Percentiles rank a stretch among this genome's conserved stretches.
These are phyloP conservation scores for Catocala fraxini DNA, from an alignment of 2,888 invertebrate genomes.

Conservation along the genomic window DNA sequence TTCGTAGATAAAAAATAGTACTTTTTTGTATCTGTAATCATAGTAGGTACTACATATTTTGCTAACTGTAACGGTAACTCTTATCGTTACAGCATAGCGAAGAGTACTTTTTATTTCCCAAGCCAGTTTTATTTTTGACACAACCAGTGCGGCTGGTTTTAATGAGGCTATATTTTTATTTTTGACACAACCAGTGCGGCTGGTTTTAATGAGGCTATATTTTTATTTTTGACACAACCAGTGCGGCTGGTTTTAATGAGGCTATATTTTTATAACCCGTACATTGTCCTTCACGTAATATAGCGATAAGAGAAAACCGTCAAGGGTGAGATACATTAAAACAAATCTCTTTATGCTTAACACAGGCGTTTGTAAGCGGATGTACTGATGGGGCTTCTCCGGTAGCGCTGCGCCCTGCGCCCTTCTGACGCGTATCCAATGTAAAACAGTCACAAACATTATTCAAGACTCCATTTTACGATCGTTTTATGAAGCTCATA, in stretches of 20 bases:
- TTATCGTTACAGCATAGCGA: constrained; percentile 10
- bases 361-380: constrained; percentile 53
- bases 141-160: constrained; percentile 26
- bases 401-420: constrained; percentile 11
- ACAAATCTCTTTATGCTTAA: constrained; percentile 51
- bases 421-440: constrained; percentile 38
- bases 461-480: constrained; percentile 32
- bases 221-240: constrained; percentile 32
- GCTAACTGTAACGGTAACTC: not conserved
- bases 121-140: constrained; percentile 31
- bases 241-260: constrained; percentile 28
- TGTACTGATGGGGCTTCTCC: constrained; percentile 54
- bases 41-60: not conserved
- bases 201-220: constrained; percentile 31
- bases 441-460: constrained; percentile 43
- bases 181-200: constrained; percentile 21
- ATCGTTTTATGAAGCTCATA: constrained; percentile 31
- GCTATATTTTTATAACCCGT: constrained; percentile 31
- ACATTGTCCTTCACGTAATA: constrained; percentile 32
- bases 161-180: constrained; percentile 26
- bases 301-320: constrained; percentile 40
- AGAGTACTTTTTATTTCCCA: constrained; percentile 19
- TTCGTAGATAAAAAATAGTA: not conserved
- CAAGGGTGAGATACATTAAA: constrained; percentile 49
- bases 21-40: not conserved